Conservation (phyloP, 1,140 invertebrate species). For the Carcinoscorpius rotundicauda region DNA sequence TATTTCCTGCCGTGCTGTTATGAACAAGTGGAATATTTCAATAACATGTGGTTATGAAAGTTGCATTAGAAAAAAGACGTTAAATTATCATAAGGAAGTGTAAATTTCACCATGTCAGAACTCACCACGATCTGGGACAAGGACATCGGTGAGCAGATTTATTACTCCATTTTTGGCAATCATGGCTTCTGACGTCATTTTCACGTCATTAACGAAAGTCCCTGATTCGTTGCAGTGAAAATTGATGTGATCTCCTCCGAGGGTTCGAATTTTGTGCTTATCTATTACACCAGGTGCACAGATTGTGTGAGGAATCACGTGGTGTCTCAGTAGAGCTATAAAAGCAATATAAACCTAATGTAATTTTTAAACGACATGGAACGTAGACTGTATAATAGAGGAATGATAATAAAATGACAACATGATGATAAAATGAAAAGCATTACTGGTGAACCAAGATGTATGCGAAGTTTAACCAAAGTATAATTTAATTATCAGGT, state of each 20-base stretch:
- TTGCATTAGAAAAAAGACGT: too few species aligned
- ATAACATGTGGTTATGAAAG: too few species aligned
- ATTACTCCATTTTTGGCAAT: slow-evolving; percentile 36
- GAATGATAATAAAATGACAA: too few species aligned
- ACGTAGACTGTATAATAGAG: too few species aligned
- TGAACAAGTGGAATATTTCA: too few species aligned
- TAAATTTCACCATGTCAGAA: background rate
- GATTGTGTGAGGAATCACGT: slow-evolving; percentile 37
- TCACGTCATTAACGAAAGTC: slow-evolving; percentile 30
- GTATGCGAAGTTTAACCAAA: too few species aligned
- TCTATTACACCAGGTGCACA: slow-evolving; percentile 37
- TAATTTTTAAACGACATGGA: too few species aligned
- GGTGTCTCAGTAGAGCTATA: slow-evolving; percentile 36
- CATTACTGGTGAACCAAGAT: too few species aligned
- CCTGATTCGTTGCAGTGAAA: slow-evolving; percentile 34
- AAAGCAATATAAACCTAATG: background rate
- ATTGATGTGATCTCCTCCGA: slow-evolving; percentile 27
- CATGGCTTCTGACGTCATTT: slow-evolving; percentile 29
- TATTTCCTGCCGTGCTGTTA: too few species aligned
- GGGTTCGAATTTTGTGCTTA: slow-evolving; percentile 32
- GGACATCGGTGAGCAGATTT: slow-evolving; percentile 35
- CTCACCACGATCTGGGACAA: slow-evolving; percentile 37
- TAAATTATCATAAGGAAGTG: too few species aligned
- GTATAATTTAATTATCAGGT: too few species aligned
- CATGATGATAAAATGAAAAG: too few species aligned